Conservation (phyloP, 1,140 invertebrate genomes). For the Pseudomyrmex cubaensis region DNA sequence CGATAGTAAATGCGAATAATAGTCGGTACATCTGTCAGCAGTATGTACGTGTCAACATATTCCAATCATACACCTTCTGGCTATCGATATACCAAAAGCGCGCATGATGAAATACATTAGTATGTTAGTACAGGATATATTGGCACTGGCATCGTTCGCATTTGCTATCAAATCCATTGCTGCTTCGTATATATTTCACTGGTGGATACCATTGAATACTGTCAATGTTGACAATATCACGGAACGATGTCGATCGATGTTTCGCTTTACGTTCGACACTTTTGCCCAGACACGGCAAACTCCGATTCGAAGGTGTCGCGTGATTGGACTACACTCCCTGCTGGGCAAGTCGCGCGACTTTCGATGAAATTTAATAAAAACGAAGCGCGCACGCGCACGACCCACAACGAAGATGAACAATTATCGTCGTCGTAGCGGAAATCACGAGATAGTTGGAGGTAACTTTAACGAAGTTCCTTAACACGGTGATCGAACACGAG, state of each 20-base stretch:
- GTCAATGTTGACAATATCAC: constrained; percentile 36
- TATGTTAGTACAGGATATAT: neutral
- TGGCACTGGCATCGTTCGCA: constrained; percentile 3
- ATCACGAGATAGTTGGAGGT: constrained; percentile 20
- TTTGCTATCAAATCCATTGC: constrained; percentile 23
- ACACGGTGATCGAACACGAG: constrained; percentile 21
- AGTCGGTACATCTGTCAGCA: neutral
- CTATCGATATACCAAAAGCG: neutral
- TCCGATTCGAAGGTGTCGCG: neutral
- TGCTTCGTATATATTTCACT: constrained; percentile 2
- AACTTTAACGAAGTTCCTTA: constrained; percentile 51
- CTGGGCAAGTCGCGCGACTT: neutral
- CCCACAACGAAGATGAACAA: constrained; percentile 30
- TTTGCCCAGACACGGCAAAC: constrained; percentile 2
- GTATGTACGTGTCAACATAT: neutral
- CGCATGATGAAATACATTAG: neutral
- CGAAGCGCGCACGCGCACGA: neutral
- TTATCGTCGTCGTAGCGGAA: constrained; percentile 34
- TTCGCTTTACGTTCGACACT: neutral
- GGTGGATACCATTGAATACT: neutral
- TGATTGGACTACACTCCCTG: neutral
- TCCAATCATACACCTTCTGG: neutral
- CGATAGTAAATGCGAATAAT: too few species aligned
- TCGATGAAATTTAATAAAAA: constrained; percentile 49
- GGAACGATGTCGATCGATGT: constrained; percentile 30